Evolutionary conservation across 1,140 invertebrate species (phyloP).

Genomic region (Drosophila sucinea): DNA sequence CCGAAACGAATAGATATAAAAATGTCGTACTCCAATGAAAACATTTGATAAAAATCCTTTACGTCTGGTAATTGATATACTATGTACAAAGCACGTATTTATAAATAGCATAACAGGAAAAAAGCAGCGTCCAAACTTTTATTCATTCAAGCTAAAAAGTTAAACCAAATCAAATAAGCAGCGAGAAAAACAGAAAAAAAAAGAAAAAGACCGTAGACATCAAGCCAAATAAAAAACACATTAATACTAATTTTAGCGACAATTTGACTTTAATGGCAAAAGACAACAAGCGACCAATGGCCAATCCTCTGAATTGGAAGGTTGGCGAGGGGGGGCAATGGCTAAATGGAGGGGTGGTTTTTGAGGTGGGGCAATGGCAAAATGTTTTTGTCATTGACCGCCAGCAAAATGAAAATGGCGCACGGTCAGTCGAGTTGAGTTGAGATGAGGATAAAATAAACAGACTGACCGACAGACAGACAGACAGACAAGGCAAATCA

Average conservation of each 20-base stretch:
- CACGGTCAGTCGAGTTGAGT: conserved; percentile 67
- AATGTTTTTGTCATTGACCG: conserved; percentile 79
- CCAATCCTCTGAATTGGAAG: conserved; percentile 5
- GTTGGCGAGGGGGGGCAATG: neutral
- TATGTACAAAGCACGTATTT: neutral
- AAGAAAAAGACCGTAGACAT: conserved; percentile 48
- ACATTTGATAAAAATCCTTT: neutral
- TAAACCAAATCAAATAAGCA: conserved; percentile 16
- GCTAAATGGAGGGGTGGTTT: too few relatives aligned
- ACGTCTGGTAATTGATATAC: neutral
- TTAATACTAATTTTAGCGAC: conserved; percentile 80
- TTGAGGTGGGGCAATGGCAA: conserved; percentile 24
- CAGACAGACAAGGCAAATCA: conserved; percentile 59
- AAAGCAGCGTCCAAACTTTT: neutral
- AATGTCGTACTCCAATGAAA: too few relatives aligned
- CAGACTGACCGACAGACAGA: conserved; percentile 15
- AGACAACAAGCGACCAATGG: conserved; percentile 43
- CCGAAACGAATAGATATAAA: too few relatives aligned
- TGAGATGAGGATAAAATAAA: conserved; percentile 24
- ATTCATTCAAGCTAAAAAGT: conserved; percentile 22
- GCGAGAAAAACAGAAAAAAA: conserved; percentile 21
- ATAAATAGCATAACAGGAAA: neutral
- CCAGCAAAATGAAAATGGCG: conserved; percentile 71
- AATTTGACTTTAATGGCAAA: conserved; percentile 74
- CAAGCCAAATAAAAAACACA: conserved; percentile 72